These are phyloP conservation scores for Seriola rivoliana DNA, from an alignment of 2,113 vertebrate species.

Conservation along the genomic window DNA sequence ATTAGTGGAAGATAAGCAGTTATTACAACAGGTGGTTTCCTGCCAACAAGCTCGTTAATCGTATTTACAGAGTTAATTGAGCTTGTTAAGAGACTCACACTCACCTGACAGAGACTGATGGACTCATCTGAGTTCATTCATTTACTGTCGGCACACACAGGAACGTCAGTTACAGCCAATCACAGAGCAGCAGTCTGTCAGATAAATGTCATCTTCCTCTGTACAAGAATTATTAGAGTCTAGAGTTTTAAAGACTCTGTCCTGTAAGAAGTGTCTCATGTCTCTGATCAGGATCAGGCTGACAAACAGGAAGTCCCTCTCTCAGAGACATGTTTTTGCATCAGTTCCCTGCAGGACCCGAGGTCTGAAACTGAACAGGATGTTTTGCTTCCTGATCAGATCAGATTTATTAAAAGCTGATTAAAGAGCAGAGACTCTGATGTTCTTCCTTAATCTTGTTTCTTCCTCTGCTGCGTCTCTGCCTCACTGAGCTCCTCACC, in stretches of 20 bases:
- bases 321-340: background rate
- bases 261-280: too few relatives aligned
- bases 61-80: background rate
- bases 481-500: too few relatives aligned
- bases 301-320: too few relatives aligned
- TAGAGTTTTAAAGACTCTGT: too few relatives aligned
- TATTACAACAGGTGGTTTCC: conserved; percentile 4
- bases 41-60: conserved; percentile 11
- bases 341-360: too few relatives aligned
- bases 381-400: conserved; percentile 10
- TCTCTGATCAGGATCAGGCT: too few relatives aligned
- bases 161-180: too few relatives aligned
- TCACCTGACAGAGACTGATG: background rate
- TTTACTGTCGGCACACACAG: too few relatives aligned
- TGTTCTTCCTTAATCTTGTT: conserved; percentile 33
- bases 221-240: too few relatives aligned
- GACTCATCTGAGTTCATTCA: too few relatives aligned
- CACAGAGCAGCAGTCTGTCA: too few relatives aligned
- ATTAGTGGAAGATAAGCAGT: conserved; percentile 6
- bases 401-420: conserved; percentile 29
- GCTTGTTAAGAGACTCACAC: background rate
- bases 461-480: background rate
- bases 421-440: conserved; percentile 1
- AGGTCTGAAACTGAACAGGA: conserved; percentile 11
- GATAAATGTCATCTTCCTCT: too few relatives aligned